A percentile compares a stretch with the other conserved stretches of the same genome.
Evolutionary conservation across 2,888 invertebrate genomes (phyloP).

Genomic region (Ferdinandea cuprea): DNA sequence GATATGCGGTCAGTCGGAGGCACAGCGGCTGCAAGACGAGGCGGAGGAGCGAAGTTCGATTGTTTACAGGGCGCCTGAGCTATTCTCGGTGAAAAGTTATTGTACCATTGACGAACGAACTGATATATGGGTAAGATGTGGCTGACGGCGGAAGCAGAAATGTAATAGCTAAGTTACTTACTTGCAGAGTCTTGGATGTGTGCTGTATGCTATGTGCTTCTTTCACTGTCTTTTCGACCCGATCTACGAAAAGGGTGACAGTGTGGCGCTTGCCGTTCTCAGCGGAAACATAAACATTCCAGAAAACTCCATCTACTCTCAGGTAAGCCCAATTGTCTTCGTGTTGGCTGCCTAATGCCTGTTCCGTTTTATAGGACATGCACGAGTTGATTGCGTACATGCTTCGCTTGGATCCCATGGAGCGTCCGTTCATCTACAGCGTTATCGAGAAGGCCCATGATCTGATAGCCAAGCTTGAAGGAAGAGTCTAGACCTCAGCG

Average conservation of each 20-base stretch:
- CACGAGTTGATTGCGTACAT: conserved; percentile 88
- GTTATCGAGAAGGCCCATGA: conserved; percentile 87
- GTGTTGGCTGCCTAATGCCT: conserved; percentile 76
- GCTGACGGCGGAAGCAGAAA: too few species aligned
- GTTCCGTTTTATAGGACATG: conserved; percentile 84
- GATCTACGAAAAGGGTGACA: conserved; percentile 93
- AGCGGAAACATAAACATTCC: conserved; percentile 90
- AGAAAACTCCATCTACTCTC: conserved; percentile 86
- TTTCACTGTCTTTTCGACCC: conserved; percentile 93
- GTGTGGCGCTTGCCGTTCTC: conserved; percentile 92
- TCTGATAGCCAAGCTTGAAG: conserved; percentile 85
- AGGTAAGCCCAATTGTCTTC: conserved; percentile 78
- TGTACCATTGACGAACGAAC: conserved; percentile 92
- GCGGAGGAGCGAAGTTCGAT: conserved; percentile 94
- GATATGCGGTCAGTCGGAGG: conserved; percentile 87
- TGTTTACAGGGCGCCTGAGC: conserved; percentile 94
- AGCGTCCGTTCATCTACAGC: conserved; percentile 90
- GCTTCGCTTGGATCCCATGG: conserved; percentile 89
- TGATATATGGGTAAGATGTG: conserved; percentile 89
- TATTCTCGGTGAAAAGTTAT: conserved; percentile 92
- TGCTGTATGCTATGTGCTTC: conserved; percentile 92
- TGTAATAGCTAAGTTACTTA: conserved; percentile 40
- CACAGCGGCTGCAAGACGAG: conserved; percentile 89
- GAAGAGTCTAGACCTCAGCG: conserved; percentile 84
- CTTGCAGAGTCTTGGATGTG: conserved; percentile 91